Base-by-base conservation (phyloP, 2,113 vertebrate genomes). In the human region DNA sequence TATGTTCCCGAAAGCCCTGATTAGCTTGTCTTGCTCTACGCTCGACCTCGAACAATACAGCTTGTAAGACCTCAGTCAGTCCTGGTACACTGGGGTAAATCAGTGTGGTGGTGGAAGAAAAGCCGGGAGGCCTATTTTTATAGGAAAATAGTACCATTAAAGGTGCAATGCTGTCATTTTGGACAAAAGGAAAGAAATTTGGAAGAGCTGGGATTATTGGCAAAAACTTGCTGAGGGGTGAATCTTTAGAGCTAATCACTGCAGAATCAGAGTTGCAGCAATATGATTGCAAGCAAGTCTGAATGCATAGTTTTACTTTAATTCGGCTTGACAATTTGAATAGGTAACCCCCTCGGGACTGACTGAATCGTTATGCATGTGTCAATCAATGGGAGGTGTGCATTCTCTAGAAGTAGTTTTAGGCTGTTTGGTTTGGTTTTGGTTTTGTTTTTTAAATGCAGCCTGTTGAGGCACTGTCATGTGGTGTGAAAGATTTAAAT, bases 361-460 rank as follows among this genome's bases (percentile, higher is more conserved):
- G 98, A 98, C 98, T 90, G 98, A 98, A 91, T 97, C 25, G 57
- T 98, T 98, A 99, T 99, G 99, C 99, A 99, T 99, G 99, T 99
- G 99, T 99, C 99, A 99, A 99, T 99, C 99, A 99, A 99, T 99
- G 99, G 99, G 99, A 99, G 98, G 99, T 99, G 99, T 99, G 99
- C 99, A 99, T 99, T 99, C 99, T 99, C 98, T 99, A 99, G 99
- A 96, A 99, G 97, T 99, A 99, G 99, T 98, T 98, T 97, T 98
- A 97, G 97, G 97, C 95, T 98, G 97, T 98, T 99, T 99, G 98
- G 98, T 40, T 90, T 84, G 4, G 16, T 76, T 76, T 76, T 78
- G 9, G 30, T 76, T 76, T 76, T 45, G 8, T 48, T 45, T 45
- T 76, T 30, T 48, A 43, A 98, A 97, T 96, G 95, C 98, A 98